These are phyloP conservation scores for Serranochromis macrocephalus DNA, from an alignment of 2,113 vertebrate genomes.

Conservation along the genomic window DNA sequence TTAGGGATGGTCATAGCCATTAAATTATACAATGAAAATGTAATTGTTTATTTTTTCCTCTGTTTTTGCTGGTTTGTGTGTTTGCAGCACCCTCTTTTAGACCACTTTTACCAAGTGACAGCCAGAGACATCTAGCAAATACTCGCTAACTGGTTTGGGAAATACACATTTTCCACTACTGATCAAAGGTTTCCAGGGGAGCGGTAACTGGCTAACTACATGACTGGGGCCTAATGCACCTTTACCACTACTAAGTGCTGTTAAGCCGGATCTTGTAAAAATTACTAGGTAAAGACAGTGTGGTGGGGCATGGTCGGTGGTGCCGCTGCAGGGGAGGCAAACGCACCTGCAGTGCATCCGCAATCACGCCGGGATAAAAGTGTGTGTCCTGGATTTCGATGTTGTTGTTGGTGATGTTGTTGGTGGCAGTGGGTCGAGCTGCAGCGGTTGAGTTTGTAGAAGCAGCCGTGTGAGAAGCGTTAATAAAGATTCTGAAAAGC, in stretches of 20 bases:
- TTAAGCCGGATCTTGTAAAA: neutral
- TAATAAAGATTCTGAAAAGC: neutral
- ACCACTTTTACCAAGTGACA: neutral
- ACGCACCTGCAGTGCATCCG: neutral
- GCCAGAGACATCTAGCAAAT: neutral
- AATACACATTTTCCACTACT: neutral
- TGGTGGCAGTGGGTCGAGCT: neutral
- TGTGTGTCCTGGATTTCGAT: neutral
- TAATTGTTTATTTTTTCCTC: neutral
- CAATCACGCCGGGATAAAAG: neutral
- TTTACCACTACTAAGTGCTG: neutral
- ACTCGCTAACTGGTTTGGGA: neutral
- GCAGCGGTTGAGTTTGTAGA: neutral
- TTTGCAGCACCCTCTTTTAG: neutral
- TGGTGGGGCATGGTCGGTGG: neutral
- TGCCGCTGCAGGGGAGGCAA: neutral
- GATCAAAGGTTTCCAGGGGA: neutral
- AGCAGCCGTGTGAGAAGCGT: neutral
- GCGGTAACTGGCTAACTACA: neutral
- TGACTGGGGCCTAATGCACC: neutral
- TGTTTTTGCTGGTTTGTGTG: neutral
- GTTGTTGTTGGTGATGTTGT: neutral
- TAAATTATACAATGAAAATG: neutral
- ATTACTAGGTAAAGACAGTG: neutral
- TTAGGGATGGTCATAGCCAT: neutral